Percentiles rank a stretch among this genome's conserved stretches.
These are phyloP conservation scores for Saccostrea echinata DNA, from an alignment of 1,140 invertebrate species.

Conservation along the genomic window DNA sequence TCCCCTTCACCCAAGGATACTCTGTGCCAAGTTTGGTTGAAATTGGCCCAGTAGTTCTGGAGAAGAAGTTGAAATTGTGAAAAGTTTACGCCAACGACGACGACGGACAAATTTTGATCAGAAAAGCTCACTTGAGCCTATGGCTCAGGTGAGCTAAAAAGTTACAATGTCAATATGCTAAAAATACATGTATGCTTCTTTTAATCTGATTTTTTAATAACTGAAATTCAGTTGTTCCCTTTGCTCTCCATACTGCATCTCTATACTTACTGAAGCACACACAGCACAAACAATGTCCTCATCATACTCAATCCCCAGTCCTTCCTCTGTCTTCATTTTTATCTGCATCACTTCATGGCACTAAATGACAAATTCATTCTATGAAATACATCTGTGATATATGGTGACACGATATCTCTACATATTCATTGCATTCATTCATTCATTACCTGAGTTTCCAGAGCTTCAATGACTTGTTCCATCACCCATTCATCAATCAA, in stretches of 20 bases:
- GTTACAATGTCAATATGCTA: too few relatives aligned
- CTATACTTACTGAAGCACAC: constrained; percentile 90
- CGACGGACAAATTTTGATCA: too few relatives aligned
- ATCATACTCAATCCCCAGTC: constrained; percentile 97
- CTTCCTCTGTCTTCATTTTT: constrained; percentile 95
- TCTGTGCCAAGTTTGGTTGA: too few relatives aligned
- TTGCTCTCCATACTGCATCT: not conserved
- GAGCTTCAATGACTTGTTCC: constrained; percentile 94
- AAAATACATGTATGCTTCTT: too few relatives aligned
- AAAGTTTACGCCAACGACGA: too few relatives aligned
- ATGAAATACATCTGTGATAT: not conserved
- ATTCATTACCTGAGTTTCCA: constrained; percentile 86
- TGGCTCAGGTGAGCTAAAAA: too few relatives aligned
- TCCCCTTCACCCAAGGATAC: too few relatives aligned
- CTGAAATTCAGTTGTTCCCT: too few relatives aligned
- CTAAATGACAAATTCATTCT: constrained; percentile 58
- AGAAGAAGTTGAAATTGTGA: too few relatives aligned
- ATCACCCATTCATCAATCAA: constrained; percentile 91
- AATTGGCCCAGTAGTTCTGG: too few relatives aligned
- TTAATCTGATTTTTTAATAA: too few relatives aligned
- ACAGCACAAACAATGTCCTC: constrained; percentile 99
- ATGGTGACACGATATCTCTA: not conserved
- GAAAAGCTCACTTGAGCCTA: too few relatives aligned
- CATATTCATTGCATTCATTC: not conserved
- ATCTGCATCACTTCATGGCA: constrained; percentile 97